Evolutionary conservation across 2,113 vertebrate genomes (phyloP).

Genomic region (Melanerpes aurifrons): DNA sequence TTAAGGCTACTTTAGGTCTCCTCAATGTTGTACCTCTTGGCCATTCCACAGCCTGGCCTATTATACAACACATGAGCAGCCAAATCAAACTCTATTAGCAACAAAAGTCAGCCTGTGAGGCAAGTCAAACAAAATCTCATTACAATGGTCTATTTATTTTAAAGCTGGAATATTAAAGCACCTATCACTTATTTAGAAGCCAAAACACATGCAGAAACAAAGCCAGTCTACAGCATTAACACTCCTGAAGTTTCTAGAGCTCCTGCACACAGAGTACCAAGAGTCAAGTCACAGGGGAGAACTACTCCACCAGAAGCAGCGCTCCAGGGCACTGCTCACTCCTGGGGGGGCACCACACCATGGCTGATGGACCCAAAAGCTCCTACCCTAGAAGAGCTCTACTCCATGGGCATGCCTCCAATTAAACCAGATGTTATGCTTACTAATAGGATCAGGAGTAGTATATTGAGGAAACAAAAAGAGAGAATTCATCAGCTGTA

Average conservation of each 20-base stretch:
- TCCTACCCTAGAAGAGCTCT: background rate
- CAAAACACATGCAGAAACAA: conserved; percentile 1
- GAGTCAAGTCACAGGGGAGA: background rate
- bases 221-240: background rate
- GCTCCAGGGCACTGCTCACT: background rate
- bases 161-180: conserved; percentile 6
- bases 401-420: background rate
- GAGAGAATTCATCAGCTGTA: background rate
- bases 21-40: background rate
- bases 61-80: background rate
- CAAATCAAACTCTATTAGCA: background rate
- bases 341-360: background rate
- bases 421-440: background rate
- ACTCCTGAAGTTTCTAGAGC: background rate
- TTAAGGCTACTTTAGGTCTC: background rate
- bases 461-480: background rate
- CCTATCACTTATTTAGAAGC: background rate
- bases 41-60: background rate
- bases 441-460: background rate
- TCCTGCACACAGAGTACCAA: background rate
- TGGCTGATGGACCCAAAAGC: background rate
- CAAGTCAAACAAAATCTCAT: background rate
- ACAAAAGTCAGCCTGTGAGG: background rate
- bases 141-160: background rate
- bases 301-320: background rate